Evolutionary conservation across 2,888 invertebrate species (phyloP).

Genomic region (Lasioglossum oenotherae): DNA sequence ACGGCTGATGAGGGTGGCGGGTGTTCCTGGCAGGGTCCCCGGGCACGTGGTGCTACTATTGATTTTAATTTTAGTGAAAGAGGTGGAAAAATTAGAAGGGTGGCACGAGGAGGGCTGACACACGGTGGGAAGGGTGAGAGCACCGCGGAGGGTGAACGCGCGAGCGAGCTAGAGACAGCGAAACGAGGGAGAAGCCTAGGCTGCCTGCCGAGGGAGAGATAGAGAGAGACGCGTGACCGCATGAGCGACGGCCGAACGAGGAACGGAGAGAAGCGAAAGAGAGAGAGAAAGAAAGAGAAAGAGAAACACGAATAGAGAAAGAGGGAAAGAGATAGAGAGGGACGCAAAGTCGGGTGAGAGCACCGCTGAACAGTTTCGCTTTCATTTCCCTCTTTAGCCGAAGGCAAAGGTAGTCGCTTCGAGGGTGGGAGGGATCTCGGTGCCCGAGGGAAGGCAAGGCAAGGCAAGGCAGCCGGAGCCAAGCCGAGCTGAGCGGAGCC

Average conservation of each 20-base stretch:
- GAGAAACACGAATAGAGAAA: slow-evolving; percentile 47
- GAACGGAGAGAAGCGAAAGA: slow-evolving; percentile 50
- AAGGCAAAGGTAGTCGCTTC: slow-evolving; percentile 72
- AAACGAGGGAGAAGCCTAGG: slow-evolving; percentile 51
- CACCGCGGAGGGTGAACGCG: slow-evolving; percentile 49
- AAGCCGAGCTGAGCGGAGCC: slow-evolving; percentile 6
- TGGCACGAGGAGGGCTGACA: slow-evolving; percentile 82
- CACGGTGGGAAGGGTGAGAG: slow-evolving; percentile 66
- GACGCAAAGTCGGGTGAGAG: slow-evolving; percentile 76
- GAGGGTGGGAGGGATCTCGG: slow-evolving; percentile 59
- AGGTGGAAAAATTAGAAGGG: slow-evolving; percentile 85
- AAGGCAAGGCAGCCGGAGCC: slow-evolving; percentile 21
- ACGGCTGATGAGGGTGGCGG: slow-evolving; percentile 76
- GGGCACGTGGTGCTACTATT: slow-evolving; percentile 85
- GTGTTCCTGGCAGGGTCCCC: slow-evolving; percentile 79
- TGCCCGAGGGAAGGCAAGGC: slow-evolving; percentile 68
- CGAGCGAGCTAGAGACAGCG: slow-evolving; percentile 24
- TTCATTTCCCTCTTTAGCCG: slow-evolving; percentile 82
- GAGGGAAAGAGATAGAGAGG: slow-evolving; percentile 62
- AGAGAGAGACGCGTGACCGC: slow-evolving; percentile 49
- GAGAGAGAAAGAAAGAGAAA: slow-evolving; percentile 53
- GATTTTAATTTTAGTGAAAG: slow-evolving; percentile 85
- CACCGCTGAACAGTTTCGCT: slow-evolving; percentile 84
- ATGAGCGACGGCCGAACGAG: slow-evolving; percentile 60
- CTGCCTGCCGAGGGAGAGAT: slow-evolving; percentile 1